A percentile compares a stretch with the other conserved stretches of the same genome.
phyloP scores from a whole-genome alignment of 2,888 invertebrate genomes.

The Drosophila koepferae region DNA sequence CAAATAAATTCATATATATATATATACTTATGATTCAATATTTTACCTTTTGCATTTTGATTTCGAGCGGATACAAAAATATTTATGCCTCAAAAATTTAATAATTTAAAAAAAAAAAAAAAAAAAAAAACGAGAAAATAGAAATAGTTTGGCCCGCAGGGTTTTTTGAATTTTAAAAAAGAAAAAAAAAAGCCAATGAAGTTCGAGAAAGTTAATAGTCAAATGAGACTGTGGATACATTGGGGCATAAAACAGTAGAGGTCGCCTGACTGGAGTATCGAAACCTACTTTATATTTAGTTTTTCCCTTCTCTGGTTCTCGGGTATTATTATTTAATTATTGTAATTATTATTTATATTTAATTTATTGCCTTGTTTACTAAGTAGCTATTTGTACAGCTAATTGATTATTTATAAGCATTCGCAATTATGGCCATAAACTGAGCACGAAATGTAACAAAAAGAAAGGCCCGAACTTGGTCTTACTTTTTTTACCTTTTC shows the following conservation, averaged over 20 bases:
- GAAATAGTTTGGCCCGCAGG: neutral
- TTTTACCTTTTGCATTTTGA: conserved; percentile 4
- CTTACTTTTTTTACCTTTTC: too few relatives aligned
- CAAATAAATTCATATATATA: neutral
- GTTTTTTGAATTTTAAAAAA: neutral
- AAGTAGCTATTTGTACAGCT: neutral
- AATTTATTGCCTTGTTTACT: neutral
- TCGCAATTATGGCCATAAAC: neutral
- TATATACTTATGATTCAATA: neutral
- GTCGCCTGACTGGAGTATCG: neutral
- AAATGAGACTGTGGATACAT: accelerated
- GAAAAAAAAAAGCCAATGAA: neutral
- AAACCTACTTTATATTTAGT: neutral
- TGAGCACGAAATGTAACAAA: neutral
- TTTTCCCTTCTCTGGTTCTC: neutral
- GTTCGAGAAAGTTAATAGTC: neutral
- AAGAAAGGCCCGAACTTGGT: neutral
- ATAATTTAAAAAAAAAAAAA: neutral
- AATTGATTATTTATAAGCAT: conserved; percentile 7
- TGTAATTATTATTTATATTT: conserved; percentile 1
- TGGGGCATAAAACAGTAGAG: neutral
- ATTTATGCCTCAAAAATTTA: neutral
- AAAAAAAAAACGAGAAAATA: neutral
- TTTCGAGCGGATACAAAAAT: neutral
- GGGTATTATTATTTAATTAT: neutral